phyloP scores from a whole-genome alignment of 1,140 invertebrate species.

The Cydia fagiglandana region DNA sequence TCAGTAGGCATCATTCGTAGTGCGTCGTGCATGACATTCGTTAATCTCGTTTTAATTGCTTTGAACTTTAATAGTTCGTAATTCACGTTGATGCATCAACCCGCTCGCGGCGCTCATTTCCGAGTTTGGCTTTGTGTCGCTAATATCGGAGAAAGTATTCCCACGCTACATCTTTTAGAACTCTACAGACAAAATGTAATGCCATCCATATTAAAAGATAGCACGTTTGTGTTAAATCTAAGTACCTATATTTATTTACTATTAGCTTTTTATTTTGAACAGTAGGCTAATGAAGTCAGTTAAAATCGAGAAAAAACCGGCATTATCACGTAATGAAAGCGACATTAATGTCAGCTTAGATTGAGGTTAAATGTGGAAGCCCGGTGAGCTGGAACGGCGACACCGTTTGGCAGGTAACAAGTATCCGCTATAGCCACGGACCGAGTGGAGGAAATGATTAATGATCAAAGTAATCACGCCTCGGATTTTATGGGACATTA shows the following conservation, averaged over 20 bases:
- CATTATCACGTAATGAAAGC: conserved; percentile 38
- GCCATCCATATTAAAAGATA: background rate
- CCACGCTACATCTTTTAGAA: conserved; percentile 43
- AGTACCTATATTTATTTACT: background rate
- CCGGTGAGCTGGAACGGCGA: conserved; percentile 17
- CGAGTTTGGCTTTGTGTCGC: conserved; percentile 16
- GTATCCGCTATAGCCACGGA: background rate
- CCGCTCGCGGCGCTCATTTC: conserved; percentile 2
- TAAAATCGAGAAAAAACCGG: conserved; percentile 36
- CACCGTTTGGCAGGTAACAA: conserved; percentile 13
- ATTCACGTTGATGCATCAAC: conserved; percentile 25
- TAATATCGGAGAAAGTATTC: conserved; percentile 46
- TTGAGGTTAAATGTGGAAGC: conserved; percentile 36
- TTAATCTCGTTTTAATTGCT: conserved; percentile 25
- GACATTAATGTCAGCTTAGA: conserved; percentile 32
- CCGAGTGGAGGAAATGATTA: conserved; percentile 11
- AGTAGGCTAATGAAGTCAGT: background rate
- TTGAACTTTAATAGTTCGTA: conserved; percentile 19
- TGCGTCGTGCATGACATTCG: conserved; percentile 18
- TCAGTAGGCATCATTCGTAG: background rate
- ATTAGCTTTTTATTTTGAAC: background rate
- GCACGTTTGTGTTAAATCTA: background rate
- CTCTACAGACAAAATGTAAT: conserved; percentile 20
- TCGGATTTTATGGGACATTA: conserved; percentile 11
- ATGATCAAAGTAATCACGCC: conserved; percentile 19